Evolutionary conservation across 2,797 vertebrate species (phyloP).

Genomic region (Myripristis jacobus): DNA sequence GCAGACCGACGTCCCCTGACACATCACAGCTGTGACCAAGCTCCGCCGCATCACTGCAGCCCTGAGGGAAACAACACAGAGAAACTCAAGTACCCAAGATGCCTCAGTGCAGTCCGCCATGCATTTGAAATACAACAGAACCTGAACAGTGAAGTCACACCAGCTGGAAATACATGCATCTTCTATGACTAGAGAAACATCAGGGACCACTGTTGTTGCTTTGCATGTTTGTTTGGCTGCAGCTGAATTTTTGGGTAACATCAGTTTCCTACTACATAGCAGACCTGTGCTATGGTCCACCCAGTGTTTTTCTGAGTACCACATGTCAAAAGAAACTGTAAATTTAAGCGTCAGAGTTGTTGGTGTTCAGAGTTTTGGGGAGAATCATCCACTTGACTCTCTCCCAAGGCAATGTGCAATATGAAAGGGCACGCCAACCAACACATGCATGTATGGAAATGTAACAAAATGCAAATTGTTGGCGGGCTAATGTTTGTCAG

Average conservation of each 20-base stretch:
- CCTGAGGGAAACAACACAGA: constrained; percentile 43
- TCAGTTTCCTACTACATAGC: background rate
- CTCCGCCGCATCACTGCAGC: constrained; percentile 86
- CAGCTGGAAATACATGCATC: background rate
- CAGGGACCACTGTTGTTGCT: too few species aligned
- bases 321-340: too few species aligned
- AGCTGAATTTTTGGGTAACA: background rate
- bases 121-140: background rate
- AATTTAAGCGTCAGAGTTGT: too few species aligned
- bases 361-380: too few species aligned
- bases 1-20: constrained; percentile 31
- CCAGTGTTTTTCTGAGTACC: too few species aligned
- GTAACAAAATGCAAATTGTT: too few species aligned
- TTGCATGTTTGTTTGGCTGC: background rate
- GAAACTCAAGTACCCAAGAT: background rate
- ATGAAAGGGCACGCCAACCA: too few species aligned
- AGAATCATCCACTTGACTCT: too few species aligned
- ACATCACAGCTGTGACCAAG: constrained; percentile 80
- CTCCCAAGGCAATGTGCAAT: too few species aligned
- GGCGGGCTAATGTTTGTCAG: too few species aligned
- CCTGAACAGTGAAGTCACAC: background rate
- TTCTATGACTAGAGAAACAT: background rate
- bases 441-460: too few species aligned
- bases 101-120: background rate
- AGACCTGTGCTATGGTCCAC: background rate